Base-by-base conservation (phyloP, 2,113 vertebrate genomes). In the Morone chrysops region DNA sequence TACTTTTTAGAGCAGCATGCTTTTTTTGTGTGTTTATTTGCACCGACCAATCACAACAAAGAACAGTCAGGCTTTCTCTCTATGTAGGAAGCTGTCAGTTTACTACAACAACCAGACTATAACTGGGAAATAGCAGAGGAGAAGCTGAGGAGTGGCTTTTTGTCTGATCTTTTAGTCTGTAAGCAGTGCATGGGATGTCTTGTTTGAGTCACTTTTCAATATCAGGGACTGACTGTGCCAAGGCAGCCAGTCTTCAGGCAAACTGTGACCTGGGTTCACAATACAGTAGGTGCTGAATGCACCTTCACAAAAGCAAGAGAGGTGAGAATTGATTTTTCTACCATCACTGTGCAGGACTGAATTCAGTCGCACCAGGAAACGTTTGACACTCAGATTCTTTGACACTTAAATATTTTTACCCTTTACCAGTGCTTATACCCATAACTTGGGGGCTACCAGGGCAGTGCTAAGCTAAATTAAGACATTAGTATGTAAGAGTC, bases 41-140 rank as follows among this genome's bases (percentile, higher is more conserved):
- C 72, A 62, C 38, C 62, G n/a, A 48, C 63, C 51, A 81, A 78
- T 87, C 40, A 63, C 47, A 82, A 78, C 22, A 75, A 65, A 84
- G 74, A 40, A 54, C 36, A 80, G 62, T 67, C 78, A 18, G 68
- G 22, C 56, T 70, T 80, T 66, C 59, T 70, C 40, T 65, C 20
- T 73, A 11, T 45, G 65, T 62, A 69, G 77, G 65, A 75, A 78
- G 61, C 70, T 75, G 78, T 81, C 65, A 62, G 61, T 70, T 76
- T 43, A 43, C 70, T 41, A 54, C 60, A 63, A 70, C 66, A 75
- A n/a, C 8, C 38, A 75, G 38, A 75, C 6, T 40, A 48, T 45
- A 77, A 51, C n/a, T 63, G 69, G 36, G 54, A 72, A 63, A 48
- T 22, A 59, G 75, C 61, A 61, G 71, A 65, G 41, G 71, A 53